Base-by-base conservation (phyloP, 2,888 invertebrate genomes). In the Lepidonotus clava region DNA sequence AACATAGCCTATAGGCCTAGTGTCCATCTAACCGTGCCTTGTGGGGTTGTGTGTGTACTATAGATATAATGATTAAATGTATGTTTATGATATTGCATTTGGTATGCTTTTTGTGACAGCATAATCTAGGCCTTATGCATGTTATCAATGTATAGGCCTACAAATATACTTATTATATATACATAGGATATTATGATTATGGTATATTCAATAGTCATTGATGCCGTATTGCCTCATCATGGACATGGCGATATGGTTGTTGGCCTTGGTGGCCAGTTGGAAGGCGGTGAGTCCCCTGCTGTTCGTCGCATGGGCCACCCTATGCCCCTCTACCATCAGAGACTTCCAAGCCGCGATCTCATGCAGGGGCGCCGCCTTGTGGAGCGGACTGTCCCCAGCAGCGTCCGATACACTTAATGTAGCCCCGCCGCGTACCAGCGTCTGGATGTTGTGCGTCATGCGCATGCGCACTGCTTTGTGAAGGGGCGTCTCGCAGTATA, bases 401-500 rank as follows among this genome's bases (percentile, higher is more conserved):
- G 34, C 40, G 46, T 85, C 85, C 36, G 32, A 34, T 24, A 77
- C 24, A 18, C 51, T 51, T 4, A 67, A 11, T 14, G 32, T 36
- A 0, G 86, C 83, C 14, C 80, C 28, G 28, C 36, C n/a, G n/a
- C 18, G 40, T n/a, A 77, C 40, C 32, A 87, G 80, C 8, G 46
- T 21, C 34, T 66, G 76, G 77, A 87, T 56, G 80, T 86, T 86
- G 61, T 86, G 53, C 8, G 71, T 24, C 86, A 87, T 86, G 77
- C 71, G 71, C 28, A 56, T 61, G 40, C 84, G 86, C 61, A 86
- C 80, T 32, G 87, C 86, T 46, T 86, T 86, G 67, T 87, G 87
- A 4, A 87, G 87, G 14, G 87, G 77, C 41, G 87, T 87, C 40
- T 87, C 87, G 4, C 38, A 8, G 38, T 61, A 86, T 14, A 87